Conservation (phyloP, 2,888 invertebrate genomes). For the Acanthopleura granulata region DNA sequence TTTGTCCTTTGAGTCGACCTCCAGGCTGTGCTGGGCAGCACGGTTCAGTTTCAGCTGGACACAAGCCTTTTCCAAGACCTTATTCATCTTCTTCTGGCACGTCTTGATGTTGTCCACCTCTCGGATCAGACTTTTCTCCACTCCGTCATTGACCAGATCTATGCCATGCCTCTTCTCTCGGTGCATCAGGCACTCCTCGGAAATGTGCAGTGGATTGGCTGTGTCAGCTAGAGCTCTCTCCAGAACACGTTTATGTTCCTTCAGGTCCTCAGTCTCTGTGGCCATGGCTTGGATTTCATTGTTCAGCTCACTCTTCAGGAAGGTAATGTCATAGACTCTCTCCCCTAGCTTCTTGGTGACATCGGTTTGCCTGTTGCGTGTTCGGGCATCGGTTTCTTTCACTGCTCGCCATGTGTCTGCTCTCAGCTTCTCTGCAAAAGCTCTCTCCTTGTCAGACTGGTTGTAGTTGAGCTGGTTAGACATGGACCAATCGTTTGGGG, state of each 20-base stretch:
- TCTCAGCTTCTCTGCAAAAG: constrained; percentile 70
- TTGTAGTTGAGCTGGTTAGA: constrained; percentile 82
- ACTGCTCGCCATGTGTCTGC: constrained; percentile 68
- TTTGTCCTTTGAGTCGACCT: constrained; percentile 90
- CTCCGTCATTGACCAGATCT: constrained; percentile 91
- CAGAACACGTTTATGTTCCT: constrained; percentile 73
- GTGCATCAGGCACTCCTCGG: constrained; percentile 93
- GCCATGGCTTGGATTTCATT: constrained; percentile 87
- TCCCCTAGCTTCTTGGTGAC: constrained; percentile 83
- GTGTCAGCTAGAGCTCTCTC: constrained; percentile 81
- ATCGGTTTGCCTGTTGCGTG: constrained; percentile 75
- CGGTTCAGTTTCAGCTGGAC: constrained; percentile 72
- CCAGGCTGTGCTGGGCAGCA: constrained; percentile 79
- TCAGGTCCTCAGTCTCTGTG: constrained; percentile 74
- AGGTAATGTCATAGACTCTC: constrained; percentile 61
- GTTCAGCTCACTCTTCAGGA: constrained; percentile 75
- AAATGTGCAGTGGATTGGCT: constrained; percentile 90
- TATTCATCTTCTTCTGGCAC: constrained; percentile 83
- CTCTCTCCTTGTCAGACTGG: constrained; percentile 88
- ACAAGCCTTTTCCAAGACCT: constrained; percentile 77
- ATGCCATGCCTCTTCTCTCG: constrained; percentile 89
- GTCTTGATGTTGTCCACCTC: constrained; percentile 87
- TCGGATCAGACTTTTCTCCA: constrained; percentile 84
- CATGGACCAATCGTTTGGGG: constrained; percentile 91
- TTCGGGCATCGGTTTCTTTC: constrained; percentile 70